A percentile compares a stretch with the other conserved stretches of the same genome.
phyloP scores from a whole-genome alignment of 2,888 invertebrate genomes.

The Allolobophora icterica region DNA sequence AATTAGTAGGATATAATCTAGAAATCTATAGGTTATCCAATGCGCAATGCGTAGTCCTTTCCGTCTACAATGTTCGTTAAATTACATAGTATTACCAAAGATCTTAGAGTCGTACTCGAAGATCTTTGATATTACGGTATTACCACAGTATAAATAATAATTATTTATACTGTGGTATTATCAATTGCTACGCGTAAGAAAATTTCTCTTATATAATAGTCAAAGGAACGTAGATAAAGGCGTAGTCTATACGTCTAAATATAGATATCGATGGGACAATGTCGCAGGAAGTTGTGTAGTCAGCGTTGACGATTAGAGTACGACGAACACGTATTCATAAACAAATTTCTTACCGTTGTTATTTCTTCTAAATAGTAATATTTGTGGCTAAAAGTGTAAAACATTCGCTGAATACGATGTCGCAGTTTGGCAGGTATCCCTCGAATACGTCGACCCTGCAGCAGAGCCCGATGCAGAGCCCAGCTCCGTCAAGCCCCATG shows the following conservation, averaged over 20 bases:
- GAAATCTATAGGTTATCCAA: too few relatives aligned
- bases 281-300: conserved; percentile 22
- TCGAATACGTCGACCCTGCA: background rate
- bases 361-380: background rate
- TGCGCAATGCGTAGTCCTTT: too few relatives aligned
- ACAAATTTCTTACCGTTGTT: background rate
- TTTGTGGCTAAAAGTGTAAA: background rate
- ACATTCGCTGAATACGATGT: background rate
- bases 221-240: background rate
- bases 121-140: too few relatives aligned
- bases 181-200: too few relatives aligned
- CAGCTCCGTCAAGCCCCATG: conserved; percentile 18
- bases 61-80: too few relatives aligned
- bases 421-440: background rate
- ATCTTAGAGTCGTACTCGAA: too few relatives aligned
- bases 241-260: background rate
- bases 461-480: background rate
- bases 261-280: background rate
- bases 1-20: too few relatives aligned
- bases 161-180: too few relatives aligned
- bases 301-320: background rate
- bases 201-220: background rate
- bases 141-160: too few relatives aligned
- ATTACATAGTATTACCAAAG: too few relatives aligned
- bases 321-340: background rate